Conservation (phyloP, 64 coral and sea anemone genomes). For the Dendrophyllia cribrosa region DNA sequence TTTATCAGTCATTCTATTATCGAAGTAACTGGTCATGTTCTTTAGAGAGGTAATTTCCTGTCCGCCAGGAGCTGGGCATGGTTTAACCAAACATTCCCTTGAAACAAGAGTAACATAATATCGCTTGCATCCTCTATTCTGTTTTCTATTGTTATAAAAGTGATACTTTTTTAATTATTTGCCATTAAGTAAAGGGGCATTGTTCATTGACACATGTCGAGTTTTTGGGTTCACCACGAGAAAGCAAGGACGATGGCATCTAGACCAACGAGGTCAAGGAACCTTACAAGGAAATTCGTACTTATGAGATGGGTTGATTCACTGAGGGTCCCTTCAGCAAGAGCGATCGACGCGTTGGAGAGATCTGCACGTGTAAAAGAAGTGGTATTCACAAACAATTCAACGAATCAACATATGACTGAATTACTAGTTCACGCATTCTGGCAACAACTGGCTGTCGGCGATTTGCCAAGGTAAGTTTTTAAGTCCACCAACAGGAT, state of each 20-base stretch:
- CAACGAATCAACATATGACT: not conserved
- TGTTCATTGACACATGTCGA: too few species aligned
- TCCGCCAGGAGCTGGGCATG: too few species aligned
- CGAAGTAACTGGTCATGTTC: too few species aligned
- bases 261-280: not conserved
- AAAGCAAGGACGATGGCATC: not conserved
- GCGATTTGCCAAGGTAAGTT: not conserved
- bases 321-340: not conserved
- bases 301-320: not conserved
- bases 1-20: too few species aligned
- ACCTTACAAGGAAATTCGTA: not conserved
- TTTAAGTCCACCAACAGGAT: not conserved
- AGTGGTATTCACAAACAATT: not conserved
- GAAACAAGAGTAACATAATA: too few species aligned
- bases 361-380: conserved; percentile 7
- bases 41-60: too few species aligned
- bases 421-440: conserved; percentile 10
- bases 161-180: too few species aligned
- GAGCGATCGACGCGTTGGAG: not conserved
- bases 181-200: too few species aligned
- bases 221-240: too few species aligned
- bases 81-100: too few species aligned
- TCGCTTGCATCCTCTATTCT: too few species aligned
- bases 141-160: too few species aligned
- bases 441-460: not conserved